Evolutionary conservation across 92 coral and sea anemone genomes (phyloP), one percentile per base, ranked within the genome.

Genomic region (Palythoa heliodiscus): DNA sequence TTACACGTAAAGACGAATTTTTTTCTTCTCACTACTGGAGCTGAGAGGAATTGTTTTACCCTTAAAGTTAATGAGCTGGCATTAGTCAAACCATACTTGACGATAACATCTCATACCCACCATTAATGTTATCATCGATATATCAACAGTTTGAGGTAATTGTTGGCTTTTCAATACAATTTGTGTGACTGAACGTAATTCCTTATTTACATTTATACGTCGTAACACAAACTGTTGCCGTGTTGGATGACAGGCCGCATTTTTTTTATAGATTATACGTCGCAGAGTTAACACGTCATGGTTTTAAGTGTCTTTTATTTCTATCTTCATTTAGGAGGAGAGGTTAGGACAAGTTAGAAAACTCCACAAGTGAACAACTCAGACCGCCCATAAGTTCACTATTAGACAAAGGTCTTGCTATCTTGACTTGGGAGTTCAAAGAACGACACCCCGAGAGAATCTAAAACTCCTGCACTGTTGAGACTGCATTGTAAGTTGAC

Each of bases 1-100:
- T 50, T 64, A 80, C 84, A 80, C 61, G 84, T 80, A 80, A 78
- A 40, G 60, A 68, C 14, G 52, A 25, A 66, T 17, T 64, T 38
- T 75, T 74, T 63, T 47, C 58, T 29, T 53, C 50, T n/a, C 4
- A 35, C 38, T 47, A 40, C 24, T 66, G 47, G 54, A 37, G 74
- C 84, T 24, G 81, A 52, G 73, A 64, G 70, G 39, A 80, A 48
- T 24, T 20, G 74, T 24, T 43, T 1, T 20, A 75, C 58, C 37
- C 71, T 61, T 19, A 37, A 55, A 77, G 71, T 70, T 78, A 39
- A 60, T 20, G 60, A 23, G 38, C 11, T 12, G 52, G 47, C 7
- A 63, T 40, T 38, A 76, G 71, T 17, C 69, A 63, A 63, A n/a
- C 22, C 43, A 63, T 29, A 52, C 13, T 80, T 50, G 13, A 48